Percentiles rank a stretch among this genome's conserved stretches.
phyloP scores from a whole-genome alignment of 1,140 invertebrate genomes.

The Varroa destructor region DNA sequence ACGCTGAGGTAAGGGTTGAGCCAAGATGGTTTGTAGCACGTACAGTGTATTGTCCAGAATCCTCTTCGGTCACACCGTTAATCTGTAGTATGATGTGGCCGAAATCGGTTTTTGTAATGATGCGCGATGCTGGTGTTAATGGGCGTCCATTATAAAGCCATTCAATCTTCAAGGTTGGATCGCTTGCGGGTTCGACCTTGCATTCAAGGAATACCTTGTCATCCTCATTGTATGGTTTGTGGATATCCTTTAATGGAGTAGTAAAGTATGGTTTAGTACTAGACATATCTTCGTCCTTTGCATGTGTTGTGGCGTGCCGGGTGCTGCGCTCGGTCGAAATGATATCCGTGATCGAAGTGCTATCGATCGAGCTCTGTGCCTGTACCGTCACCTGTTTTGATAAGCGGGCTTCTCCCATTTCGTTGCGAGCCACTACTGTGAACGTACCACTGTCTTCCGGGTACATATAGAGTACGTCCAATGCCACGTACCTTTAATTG shows the following conservation, averaged over 20 bases:
- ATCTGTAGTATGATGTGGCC: constrained; percentile 83
- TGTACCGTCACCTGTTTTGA: constrained; percentile 69
- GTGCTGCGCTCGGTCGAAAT: constrained; percentile 63
- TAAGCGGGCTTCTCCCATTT: constrained; percentile 64
- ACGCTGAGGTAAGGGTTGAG: constrained; percentile 72
- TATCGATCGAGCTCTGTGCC: constrained; percentile 40
- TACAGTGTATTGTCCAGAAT: constrained; percentile 85
- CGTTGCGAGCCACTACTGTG: constrained; percentile 73
- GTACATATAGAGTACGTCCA: constrained; percentile 77
- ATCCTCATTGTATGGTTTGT: constrained; percentile 65
- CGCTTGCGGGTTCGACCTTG: constrained; percentile 76
- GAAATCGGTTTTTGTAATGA: constrained; percentile 87
- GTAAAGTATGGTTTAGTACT: constrained; percentile 82
- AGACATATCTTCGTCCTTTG: constrained; percentile 60
- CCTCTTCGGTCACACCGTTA: constrained; percentile 59
- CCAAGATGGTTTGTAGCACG: constrained; percentile 83
- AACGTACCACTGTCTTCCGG: constrained; percentile 72
- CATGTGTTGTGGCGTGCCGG: constrained; percentile 70
- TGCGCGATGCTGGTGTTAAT: constrained; percentile 72
- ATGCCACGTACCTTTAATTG: constrained; percentile 85
- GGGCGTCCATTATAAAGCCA: constrained; percentile 84
- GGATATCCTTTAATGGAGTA: constrained; percentile 61
- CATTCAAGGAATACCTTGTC: constrained; percentile 81
- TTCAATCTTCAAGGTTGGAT: constrained; percentile 87
- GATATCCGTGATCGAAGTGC: constrained; percentile 14